Conservation (phyloP, 2,888 invertebrate species). For the Pachydiplax longipennis region DNA sequence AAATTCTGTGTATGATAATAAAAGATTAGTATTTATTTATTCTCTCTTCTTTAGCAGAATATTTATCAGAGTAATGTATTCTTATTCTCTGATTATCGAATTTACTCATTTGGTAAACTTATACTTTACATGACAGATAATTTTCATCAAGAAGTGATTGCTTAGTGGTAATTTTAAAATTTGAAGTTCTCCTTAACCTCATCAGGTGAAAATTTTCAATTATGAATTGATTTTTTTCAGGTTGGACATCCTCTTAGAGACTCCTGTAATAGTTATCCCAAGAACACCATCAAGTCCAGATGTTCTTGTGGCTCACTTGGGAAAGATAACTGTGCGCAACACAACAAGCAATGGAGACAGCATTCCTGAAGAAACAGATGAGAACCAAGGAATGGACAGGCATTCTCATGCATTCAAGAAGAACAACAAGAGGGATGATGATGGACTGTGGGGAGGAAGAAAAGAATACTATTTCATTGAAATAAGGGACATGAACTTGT, state of each 20-base stretch:
- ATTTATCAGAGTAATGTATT: too few relatives aligned
- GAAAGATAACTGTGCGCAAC: conserved; percentile 74
- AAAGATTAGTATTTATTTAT: too few relatives aligned
- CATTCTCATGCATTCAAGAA: neutral
- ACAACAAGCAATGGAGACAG: conserved; percentile 21
- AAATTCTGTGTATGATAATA: too few relatives aligned
- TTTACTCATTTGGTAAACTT: too few relatives aligned
- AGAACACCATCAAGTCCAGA: conserved; percentile 77
- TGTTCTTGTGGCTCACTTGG: conserved; percentile 91
- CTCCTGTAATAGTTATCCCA: conserved; percentile 90
- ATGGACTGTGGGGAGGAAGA: conserved; percentile 55
- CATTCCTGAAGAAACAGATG: conserved; percentile 45
- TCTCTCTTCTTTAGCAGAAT: too few relatives aligned
- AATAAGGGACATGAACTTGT: conserved; percentile 87
- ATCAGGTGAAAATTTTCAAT: neutral
- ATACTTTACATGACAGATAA: neutral
- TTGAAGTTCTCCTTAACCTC: too few relatives aligned
- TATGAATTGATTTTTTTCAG: conserved; percentile 58
- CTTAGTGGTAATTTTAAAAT: neutral
- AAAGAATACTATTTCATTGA: conserved; percentile 70
- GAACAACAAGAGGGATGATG: conserved; percentile 5
- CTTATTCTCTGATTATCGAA: too few relatives aligned
- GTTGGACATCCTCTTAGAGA: conserved; percentile 83
- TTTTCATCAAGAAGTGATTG: neutral
- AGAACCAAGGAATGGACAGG: conserved; percentile 27